Evolutionary conservation across 2,113 vertebrate species (phyloP).

Genomic region (Otocyon megalotis): DNA sequence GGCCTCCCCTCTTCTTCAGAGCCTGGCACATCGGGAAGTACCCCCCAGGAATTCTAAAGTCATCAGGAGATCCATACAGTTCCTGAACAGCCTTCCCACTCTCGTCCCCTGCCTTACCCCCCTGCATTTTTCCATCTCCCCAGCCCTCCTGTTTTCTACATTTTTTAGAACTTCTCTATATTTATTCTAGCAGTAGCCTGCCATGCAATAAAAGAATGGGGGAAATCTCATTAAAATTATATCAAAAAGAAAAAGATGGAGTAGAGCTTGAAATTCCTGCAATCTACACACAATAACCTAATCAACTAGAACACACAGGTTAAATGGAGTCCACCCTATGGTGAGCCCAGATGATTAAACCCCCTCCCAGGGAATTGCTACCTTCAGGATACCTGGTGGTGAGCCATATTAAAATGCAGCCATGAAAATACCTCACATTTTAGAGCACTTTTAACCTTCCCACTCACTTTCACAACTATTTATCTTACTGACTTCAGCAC

Average conservation of each 20-base stretch:
- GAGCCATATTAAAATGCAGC: constrained; percentile 75
- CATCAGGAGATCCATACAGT: constrained; percentile 25
- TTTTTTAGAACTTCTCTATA: constrained; percentile 74
- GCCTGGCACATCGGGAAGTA: neutral
- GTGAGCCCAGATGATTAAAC: constrained; percentile 72
- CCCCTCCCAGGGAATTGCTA: constrained; percentile 58
- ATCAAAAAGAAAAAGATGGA: constrained; percentile 78
- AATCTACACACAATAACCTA: constrained; percentile 79
- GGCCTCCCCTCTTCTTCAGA: constrained; percentile 21
- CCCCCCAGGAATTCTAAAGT: constrained; percentile 56
- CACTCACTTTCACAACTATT: constrained; percentile 66
- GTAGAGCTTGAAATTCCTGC: constrained; percentile 68
- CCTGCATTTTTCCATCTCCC: constrained; percentile 69
- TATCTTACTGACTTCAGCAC: constrained; percentile 66
- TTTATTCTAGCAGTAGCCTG: constrained; percentile 74
- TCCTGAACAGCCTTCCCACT: constrained; percentile 1
- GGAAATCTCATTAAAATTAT: constrained; percentile 81
- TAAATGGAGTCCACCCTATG: constrained; percentile 71
- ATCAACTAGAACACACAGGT: constrained; percentile 76
- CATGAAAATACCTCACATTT: constrained; percentile 68
- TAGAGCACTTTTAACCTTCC: constrained; percentile 66
- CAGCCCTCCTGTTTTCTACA: constrained; percentile 69
- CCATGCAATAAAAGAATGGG: constrained; percentile 76
- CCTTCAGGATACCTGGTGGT: constrained; percentile 65
- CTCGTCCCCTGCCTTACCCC: constrained; percentile 19